Evolutionary conservation across 2,113 vertebrate genomes (phyloP).

Genomic region (Phaetusa simplex): DNA sequence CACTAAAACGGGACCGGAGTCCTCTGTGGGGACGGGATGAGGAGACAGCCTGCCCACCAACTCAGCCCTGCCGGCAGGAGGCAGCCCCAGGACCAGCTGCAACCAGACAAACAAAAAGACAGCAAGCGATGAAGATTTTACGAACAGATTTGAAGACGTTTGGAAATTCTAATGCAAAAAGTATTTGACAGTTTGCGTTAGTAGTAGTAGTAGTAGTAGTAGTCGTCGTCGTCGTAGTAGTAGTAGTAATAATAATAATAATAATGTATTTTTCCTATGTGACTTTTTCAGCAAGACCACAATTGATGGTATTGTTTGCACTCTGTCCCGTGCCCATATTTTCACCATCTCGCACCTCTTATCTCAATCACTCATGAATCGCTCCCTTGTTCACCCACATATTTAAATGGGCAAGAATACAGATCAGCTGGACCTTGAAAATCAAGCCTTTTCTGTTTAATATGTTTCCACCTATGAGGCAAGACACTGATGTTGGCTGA

Average conservation of each 20-base stretch:
- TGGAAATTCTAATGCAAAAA: not conserved
- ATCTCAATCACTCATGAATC: not conserved
- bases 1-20: not conserved
- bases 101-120: not conserved
- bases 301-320: not conserved
- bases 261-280: not conserved
- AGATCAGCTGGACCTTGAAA: not conserved
- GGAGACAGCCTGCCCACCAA: not conserved
- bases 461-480: not conserved
- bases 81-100: not conserved
- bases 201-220: not conserved
- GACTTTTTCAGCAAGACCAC: not conserved
- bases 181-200: not conserved
- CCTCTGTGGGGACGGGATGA: not conserved
- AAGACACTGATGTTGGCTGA: not conserved
- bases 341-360: not conserved
- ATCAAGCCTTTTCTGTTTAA: not conserved
- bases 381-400: accelerated
- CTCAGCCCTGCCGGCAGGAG: not conserved
- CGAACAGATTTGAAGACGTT: not conserved
- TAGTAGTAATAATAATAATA: not conserved
- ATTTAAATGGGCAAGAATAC: not conserved
- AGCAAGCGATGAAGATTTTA: not conserved
- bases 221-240: too few species aligned
- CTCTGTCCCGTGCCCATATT: not conserved